phyloP scores from a whole-genome alignment of 1,140 invertebrate genomes.

The Drosophila bocqueti region DNA sequence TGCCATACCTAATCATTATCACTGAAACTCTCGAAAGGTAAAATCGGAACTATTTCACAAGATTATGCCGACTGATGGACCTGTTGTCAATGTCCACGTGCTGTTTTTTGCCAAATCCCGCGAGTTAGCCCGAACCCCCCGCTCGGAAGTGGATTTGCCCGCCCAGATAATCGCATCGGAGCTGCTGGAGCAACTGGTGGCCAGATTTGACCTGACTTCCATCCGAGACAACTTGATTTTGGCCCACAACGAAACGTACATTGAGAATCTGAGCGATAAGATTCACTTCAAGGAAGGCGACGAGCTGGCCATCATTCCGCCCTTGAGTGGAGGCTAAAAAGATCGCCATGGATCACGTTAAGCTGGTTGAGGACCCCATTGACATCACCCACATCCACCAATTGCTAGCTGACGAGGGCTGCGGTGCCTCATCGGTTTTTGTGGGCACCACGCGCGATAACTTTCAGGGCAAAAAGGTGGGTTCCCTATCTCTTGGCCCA shows the following conservation, averaged over 20 bases:
- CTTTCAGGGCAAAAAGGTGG: constrained; percentile 93
- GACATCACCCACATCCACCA: constrained; percentile 89
- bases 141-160: constrained; percentile 86
- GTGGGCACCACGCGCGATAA: constrained; percentile 96
- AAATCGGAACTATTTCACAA: constrained; percentile 5
- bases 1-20: constrained; percentile 2
- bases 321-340: constrained; percentile 92
- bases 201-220: constrained; percentile 88
- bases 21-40: neutral
- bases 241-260: constrained; percentile 93
- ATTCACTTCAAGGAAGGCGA: constrained; percentile 88
- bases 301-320: constrained; percentile 94
- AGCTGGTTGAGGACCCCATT: constrained; percentile 89
- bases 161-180: constrained; percentile 85
- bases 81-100: constrained; percentile 87
- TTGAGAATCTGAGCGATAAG: constrained; percentile 86
- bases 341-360: constrained; percentile 87
- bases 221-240: constrained; percentile 91
- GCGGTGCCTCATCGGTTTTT: constrained; percentile 95
- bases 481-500: neutral
- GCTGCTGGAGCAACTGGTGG: constrained; percentile 86
- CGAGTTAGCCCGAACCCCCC: constrained; percentile 89
- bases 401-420: constrained; percentile 89
- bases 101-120: constrained; percentile 95
- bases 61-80: constrained; percentile 34